Conservation (phyloP, 2,113 vertebrate genomes). For the Okapia johnstoni region DNA sequence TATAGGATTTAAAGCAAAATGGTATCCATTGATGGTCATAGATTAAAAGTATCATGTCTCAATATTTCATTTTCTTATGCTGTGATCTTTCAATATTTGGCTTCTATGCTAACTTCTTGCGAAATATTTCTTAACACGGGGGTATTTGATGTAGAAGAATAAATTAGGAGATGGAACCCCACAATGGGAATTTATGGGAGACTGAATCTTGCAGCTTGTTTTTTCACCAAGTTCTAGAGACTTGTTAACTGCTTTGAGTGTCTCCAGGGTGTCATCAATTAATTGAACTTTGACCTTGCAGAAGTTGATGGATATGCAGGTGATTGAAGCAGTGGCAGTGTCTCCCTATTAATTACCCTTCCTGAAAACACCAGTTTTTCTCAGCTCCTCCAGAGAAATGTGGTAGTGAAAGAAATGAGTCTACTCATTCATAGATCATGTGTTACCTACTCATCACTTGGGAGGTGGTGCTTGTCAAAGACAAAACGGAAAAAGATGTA, state of each 20-base stretch:
- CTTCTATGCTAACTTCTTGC: conserved; percentile 27
- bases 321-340: conserved; percentile 78
- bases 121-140: conserved; percentile 56
- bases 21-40: not conserved
- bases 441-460: conserved; percentile 62
- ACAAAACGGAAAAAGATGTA: conserved; percentile 29
- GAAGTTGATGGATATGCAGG: conserved; percentile 82
- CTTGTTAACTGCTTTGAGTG: conserved; percentile 81
- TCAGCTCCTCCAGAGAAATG: conserved; percentile 74
- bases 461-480: conserved; percentile 67
- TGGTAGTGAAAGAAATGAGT: conserved; percentile 74
- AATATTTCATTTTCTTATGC: conserved; percentile 45
- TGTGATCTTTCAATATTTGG: conserved; percentile 44
- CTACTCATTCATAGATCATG: conserved; percentile 65
- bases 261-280: conserved; percentile 85
- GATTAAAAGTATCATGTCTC: not conserved
- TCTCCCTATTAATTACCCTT: conserved; percentile 77
- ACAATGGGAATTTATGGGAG: conserved; percentile 70
- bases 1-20: not conserved
- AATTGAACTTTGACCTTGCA: conserved; percentile 82
- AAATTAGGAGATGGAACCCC: conserved; percentile 64
- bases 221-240: conserved; percentile 79
- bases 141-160: conserved; percentile 41
- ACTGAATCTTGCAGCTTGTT: conserved; percentile 74
- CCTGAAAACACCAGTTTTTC: conserved; percentile 69